phyloP scores from a whole-genome alignment of 2,888 invertebrate genomes.

The Amorpha juglandis region DNA sequence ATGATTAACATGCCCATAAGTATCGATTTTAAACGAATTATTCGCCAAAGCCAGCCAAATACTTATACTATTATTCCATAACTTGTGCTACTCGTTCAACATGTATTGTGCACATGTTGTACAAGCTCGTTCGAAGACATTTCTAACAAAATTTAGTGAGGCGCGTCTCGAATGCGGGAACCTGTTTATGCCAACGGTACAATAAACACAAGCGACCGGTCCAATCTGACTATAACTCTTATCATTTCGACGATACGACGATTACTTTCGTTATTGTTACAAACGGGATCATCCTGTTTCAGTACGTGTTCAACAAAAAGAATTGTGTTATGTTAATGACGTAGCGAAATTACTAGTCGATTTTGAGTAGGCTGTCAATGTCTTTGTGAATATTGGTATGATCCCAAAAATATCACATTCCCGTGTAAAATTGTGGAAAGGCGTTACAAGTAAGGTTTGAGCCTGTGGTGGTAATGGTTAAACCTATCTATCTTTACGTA shows the following conservation, averaged over 20 bases:
- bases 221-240: constrained; percentile 1
- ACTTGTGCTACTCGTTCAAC: not conserved
- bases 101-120: not conserved
- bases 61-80: constrained; percentile 6
- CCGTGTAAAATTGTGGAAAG: too few species aligned
- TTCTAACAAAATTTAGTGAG: constrained; percentile 2
- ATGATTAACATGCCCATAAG: too few species aligned
- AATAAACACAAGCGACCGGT: constrained; percentile 16
- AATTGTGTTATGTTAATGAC: not conserved
- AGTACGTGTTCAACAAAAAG: not conserved
- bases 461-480: too few species aligned
- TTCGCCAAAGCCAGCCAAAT: not conserved
- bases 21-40: too few species aligned
- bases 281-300: constrained; percentile 3
- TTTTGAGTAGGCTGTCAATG: not conserved
- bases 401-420: too few species aligned
- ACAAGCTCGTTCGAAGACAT: not conserved
- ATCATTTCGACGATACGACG: not conserved
- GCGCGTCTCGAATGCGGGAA: constrained; percentile 2
- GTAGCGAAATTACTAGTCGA: not conserved
- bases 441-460: too few species aligned
- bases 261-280: constrained; percentile 1
- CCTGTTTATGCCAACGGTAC: constrained; percentile 19
- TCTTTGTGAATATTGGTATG: not conserved
- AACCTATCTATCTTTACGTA: too few species aligned